These are phyloP conservation scores for Gnathonemus echidnorhynchus DNA, from an alignment of 2,113 vertebrate genomes.

Conservation along the genomic window DNA sequence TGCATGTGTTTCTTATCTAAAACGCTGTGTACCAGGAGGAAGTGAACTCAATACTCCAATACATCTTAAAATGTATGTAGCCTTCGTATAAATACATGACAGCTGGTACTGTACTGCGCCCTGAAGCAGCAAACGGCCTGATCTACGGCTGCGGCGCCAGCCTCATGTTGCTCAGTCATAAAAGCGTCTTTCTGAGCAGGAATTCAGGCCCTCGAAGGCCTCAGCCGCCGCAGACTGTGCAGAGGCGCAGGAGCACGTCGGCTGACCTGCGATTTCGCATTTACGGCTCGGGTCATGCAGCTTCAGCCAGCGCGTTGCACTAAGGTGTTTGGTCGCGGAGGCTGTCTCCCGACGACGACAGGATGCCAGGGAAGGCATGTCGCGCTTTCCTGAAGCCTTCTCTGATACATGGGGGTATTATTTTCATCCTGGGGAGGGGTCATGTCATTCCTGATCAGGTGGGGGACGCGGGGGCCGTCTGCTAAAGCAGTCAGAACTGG, in stretches of 20 bases:
- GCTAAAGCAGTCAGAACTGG: background rate
- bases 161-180: background rate
- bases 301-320: background rate
- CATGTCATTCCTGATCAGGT: background rate
- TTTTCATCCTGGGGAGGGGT: background rate
- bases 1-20: conserved; percentile 3
- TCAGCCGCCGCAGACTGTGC: background rate
- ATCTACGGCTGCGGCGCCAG: background rate
- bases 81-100: background rate
- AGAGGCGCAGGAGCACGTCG: background rate
- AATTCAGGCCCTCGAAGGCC: background rate
- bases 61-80: background rate
- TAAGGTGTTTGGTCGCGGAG: background rate
- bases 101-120: background rate
- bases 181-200: background rate
- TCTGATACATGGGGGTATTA: background rate
- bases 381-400: background rate
- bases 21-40: background rate
- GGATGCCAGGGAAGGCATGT: background rate
- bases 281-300: background rate
- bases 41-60: background rate
- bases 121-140: background rate
- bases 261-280: background rate
- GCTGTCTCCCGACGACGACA: too few relatives aligned
- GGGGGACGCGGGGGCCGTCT: background rate